Conservation (phyloP, 1,140 invertebrate species). For the Rhagoletis pomonella region DNA sequence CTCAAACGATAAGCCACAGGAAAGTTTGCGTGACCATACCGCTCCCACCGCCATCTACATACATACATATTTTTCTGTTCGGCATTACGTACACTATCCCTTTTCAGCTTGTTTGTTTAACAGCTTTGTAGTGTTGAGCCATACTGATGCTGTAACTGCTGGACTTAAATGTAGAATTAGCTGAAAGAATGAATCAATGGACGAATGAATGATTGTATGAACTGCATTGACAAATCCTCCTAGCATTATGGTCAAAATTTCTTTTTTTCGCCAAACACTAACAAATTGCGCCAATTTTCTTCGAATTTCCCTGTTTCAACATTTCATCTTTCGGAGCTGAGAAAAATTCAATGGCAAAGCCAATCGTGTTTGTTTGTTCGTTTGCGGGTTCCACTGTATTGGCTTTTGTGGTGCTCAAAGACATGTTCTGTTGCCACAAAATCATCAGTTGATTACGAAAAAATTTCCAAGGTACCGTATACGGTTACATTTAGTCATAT, state of each 20-base stretch:
- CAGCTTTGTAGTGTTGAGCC: not conserved
- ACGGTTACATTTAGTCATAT: no score
- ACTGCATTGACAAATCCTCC: constrained; percentile 3
- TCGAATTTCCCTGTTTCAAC: not conserved
- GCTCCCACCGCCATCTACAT: no score
- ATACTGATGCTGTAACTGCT: not conserved
- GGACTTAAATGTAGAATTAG: not conserved
- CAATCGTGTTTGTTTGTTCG: not conserved
- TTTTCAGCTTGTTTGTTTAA: constrained; percentile 24
- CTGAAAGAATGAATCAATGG: not conserved
- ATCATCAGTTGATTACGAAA: not conserved
- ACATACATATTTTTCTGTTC: not conserved
- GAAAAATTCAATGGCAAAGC: not conserved
- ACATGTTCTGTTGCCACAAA: not conserved
- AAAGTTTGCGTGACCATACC: not conserved
- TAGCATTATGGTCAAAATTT: not conserved
- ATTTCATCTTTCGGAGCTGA: not conserved
- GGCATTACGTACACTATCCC: not conserved
- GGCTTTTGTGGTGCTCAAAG: not conserved
- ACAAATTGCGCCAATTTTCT: not conserved
- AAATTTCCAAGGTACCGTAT: no score
- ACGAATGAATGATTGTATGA: not conserved
- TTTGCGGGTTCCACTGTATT: not conserved
- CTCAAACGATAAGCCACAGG: not conserved
- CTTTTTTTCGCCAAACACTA: not conserved